Conservation (phyloP, 2,888 invertebrate genomes). For the Clivina fossor region DNA sequence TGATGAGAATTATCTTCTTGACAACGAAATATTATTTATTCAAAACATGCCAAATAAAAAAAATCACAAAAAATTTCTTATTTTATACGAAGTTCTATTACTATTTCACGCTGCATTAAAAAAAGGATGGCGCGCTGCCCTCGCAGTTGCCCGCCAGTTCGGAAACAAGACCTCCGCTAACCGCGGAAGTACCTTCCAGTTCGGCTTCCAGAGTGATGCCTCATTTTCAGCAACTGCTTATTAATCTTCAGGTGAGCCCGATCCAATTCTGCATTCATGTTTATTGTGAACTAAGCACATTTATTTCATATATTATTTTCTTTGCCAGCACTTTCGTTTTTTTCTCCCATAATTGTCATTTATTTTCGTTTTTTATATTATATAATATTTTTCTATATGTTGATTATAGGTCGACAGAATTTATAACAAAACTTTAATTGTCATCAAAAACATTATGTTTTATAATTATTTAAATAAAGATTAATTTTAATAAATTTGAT, state of each 20-base stretch:
- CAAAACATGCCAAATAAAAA: neutral
- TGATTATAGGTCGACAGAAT: too few relatives aligned
- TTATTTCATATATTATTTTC: too few relatives aligned
- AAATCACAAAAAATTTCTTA: slow-evolving; percentile 6
- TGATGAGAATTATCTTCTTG: neutral
- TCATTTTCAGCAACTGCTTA: slow-evolving; percentile 69
- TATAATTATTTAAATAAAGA: too few relatives aligned
- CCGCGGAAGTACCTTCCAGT: slow-evolving; percentile 54
- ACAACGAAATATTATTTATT: neutral
- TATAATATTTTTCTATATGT: too few relatives aligned
- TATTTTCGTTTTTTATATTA: too few relatives aligned
- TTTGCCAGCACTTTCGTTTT: too few relatives aligned
- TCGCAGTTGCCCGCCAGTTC: slow-evolving; percentile 50
- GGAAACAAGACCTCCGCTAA: slow-evolving; percentile 48
- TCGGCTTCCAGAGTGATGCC: slow-evolving; percentile 63
- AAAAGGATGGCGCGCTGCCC: slow-evolving; percentile 50
- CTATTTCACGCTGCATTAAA: slow-evolving; percentile 44
- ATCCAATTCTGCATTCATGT: neutral
- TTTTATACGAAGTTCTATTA: neutral
- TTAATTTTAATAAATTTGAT: too few relatives aligned
- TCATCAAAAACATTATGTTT: too few relatives aligned
- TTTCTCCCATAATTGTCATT: too few relatives aligned
- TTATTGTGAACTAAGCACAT: too few relatives aligned
- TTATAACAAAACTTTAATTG: too few relatives aligned
- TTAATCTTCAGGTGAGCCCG: slow-evolving; percentile 70